Evolutionary conservation across 2,113 vertebrate genomes (phyloP).

Genomic region (Calonectris borealis): DNA sequence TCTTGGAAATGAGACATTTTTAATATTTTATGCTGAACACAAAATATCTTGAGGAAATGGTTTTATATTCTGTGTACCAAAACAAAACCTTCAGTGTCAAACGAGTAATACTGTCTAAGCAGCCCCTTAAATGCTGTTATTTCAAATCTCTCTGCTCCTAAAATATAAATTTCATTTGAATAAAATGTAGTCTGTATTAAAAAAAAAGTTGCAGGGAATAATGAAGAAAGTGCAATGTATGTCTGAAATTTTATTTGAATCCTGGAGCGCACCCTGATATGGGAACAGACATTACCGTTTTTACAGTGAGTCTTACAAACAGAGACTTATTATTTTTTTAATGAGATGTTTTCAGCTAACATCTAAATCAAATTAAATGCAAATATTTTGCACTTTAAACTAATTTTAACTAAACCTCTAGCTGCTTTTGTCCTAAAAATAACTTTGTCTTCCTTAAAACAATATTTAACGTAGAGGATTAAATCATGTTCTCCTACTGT

Average conservation of each 20-base stretch:
- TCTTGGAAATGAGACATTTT: conserved; percentile 77
- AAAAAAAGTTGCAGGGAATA: not conserved
- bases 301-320: not conserved
- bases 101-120: conserved; percentile 17
- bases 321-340: not conserved
- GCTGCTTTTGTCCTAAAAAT: not conserved
- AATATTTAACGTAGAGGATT: conserved; percentile 5
- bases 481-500: not conserved
- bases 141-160: conserved; percentile 7
- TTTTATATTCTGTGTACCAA: conserved; percentile 71
- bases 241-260: conserved; percentile 25
- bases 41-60: conserved; percentile 77
- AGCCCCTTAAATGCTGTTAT: conserved; percentile 25
- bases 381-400: conserved; percentile 34
- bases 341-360: conserved; percentile 15
- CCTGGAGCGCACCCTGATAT: not conserved
- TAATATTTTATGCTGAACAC: conserved; percentile 80
- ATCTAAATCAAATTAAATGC: conserved; percentile 39
- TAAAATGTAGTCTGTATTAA: not conserved
- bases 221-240: not conserved
- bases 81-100: conserved; percentile 70
- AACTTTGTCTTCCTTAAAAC: not conserved
- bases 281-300: not conserved
- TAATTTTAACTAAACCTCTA: conserved; percentile 2
- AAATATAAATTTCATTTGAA: conserved; percentile 21